Evolutionary conservation across 2,888 invertebrate genomes (phyloP), one percentile per base, ranked within the genome.

Genomic region (Bombyx huttoni): DNA sequence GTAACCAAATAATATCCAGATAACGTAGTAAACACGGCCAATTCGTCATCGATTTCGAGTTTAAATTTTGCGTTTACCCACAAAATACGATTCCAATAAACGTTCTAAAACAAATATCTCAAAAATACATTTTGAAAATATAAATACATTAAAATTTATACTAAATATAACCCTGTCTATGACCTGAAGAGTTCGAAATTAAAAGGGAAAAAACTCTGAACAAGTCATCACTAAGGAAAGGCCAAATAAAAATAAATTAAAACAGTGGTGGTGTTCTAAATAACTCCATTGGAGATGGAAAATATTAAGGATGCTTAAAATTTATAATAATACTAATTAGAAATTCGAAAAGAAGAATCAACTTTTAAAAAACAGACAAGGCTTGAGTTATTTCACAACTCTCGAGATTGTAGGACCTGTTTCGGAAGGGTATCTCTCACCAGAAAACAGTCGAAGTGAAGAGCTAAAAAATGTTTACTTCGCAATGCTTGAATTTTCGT

Each of bases 111-210:
- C 79, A 77, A 88, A 88, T 77, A 69, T 87, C 86, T 85, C 87
- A 88, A 88, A 88, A 87, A 88, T 86, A 86, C 80, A 65, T 86
- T 87, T 85, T 86, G 87, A 86, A 88, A 88, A 88, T 88, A 85
- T 87, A 87, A 87, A 82, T 84, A 85, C 84, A 84, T 84, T 87
- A 88, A 86, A 87, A 85, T 87, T 87, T 87, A 87, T 84, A 87
- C 87, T 88, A 86, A 87, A 87, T 87, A 84, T 86, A 87, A 88
- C 88, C 88, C 88, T 88, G 88, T 87, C 86, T 87, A 87, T 87
- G 88, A 88, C 88, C 88, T 88, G 88, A 87, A 87, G 87, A 86
- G 85, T 84, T 84, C 73, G 70, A 78, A 81, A 78, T 63, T 61
- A 62, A 63, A 70, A 67, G 68, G 73, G 70, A 67, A 66, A 79